phyloP scores from a whole-genome alignment of 2,888 invertebrate genomes.

The Pandemis cinnamomeana region DNA sequence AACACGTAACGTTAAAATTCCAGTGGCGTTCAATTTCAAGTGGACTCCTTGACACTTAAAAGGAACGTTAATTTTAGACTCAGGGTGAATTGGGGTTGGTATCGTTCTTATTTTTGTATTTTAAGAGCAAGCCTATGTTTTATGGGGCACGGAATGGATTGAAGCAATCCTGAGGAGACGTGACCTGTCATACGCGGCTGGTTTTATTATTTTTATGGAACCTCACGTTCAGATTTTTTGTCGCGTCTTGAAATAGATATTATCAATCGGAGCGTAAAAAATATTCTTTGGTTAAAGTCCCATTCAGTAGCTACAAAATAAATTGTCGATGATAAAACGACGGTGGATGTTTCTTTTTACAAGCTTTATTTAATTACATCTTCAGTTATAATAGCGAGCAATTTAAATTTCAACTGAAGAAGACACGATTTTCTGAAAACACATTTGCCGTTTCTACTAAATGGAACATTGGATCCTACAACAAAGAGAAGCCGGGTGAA shows the following conservation, averaged over 20 bases:
- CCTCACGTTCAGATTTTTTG: conserved; percentile 24
- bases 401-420: too few species aligned
- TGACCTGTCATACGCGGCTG: conserved; percentile 50
- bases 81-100: conserved; percentile 57
- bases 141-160: conserved; percentile 44
- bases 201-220: conserved; percentile 31
- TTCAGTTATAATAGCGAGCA: too few species aligned
- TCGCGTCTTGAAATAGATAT: conserved; percentile 1
- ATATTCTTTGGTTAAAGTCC: neutral
- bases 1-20: conserved; percentile 50
- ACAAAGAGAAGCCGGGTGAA: too few species aligned
- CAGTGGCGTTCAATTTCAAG: conserved; percentile 45
- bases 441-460: too few species aligned
- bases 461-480: too few species aligned
- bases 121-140: conserved; percentile 55
- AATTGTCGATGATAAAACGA: too few species aligned
- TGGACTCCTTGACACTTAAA: conserved; percentile 57
- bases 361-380: too few species aligned
- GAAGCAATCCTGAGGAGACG: conserved; percentile 54
- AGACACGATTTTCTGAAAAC: too few species aligned
- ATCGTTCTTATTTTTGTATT: conserved; percentile 49
- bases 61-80: conserved; percentile 74
- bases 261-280: neutral
- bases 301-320: neutral
- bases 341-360: too few species aligned